Percentiles rank a stretch among this genome's conserved stretches.
phyloP scores from a whole-genome alignment of 2,888 invertebrate genomes.

The Pantelozetes paolii region DNA sequence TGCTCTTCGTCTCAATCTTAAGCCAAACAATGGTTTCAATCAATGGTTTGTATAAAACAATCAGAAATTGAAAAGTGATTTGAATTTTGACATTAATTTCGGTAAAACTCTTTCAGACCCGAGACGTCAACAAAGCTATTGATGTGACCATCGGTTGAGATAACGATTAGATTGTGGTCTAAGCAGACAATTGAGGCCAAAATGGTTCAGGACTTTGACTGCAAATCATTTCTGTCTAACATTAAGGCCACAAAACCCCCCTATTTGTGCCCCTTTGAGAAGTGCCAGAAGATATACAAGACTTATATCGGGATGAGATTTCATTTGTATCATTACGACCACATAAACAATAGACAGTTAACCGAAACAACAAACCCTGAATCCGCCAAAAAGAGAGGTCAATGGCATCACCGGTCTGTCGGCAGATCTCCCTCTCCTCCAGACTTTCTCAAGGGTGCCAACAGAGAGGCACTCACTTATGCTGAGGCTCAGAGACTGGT shows the following conservation, averaged over 20 bases:
- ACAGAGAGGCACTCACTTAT: conserved; percentile 69
- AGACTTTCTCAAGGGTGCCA: conserved; percentile 50
- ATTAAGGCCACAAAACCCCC: conserved; percentile 76
- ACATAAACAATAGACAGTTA: conserved; percentile 60
- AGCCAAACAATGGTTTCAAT: too few relatives aligned
- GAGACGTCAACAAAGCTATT: too few relatives aligned
- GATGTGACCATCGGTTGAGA: too few relatives aligned
- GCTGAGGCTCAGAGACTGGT: conserved; percentile 79
- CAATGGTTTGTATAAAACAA: too few relatives aligned
- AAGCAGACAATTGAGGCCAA: neutral
- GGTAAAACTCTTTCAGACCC: too few relatives aligned
- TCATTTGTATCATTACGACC: conserved; percentile 77
- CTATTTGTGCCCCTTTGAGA: conserved; percentile 76
- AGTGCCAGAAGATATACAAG: conserved; percentile 79
- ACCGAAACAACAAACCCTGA: conserved; percentile 23
- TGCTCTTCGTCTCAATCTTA: too few relatives aligned
- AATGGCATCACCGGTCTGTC: conserved; percentile 51
- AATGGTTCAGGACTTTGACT: neutral
- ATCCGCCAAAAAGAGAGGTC: conserved; percentile 45
- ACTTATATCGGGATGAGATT: conserved; percentile 79
- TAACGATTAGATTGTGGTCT: too few relatives aligned
- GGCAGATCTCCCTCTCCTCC: conserved; percentile 52
- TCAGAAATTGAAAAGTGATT: too few relatives aligned
- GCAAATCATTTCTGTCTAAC: conserved; percentile 66
- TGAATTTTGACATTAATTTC: too few relatives aligned